Percentiles rank a stretch among this genome's conserved stretches.
phyloP scores from a whole-genome alignment of 1,140 invertebrate species.

The Drosophila serrata region DNA sequence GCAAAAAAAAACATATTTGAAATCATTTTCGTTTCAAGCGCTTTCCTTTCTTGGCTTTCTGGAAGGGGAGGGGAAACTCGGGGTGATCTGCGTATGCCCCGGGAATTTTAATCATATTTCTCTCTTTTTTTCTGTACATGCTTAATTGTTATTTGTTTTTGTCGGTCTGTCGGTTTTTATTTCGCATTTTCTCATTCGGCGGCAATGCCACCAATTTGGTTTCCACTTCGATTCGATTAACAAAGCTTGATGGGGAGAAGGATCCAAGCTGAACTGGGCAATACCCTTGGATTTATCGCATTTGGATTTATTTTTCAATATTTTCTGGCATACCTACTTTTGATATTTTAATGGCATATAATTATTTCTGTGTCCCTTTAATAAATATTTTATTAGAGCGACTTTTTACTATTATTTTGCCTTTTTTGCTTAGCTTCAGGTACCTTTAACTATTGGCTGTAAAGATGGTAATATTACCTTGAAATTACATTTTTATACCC shows the following conservation, averaged over 20 bases:
- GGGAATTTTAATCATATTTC: constrained; percentile 63
- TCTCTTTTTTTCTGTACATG: constrained; percentile 35
- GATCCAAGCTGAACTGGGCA: neutral
- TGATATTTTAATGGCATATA: neutral
- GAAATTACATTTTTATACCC: neutral
- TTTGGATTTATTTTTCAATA: neutral
- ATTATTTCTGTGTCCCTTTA: neutral
- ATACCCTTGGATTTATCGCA: constrained; percentile 9
- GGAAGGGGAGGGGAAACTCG: neutral
- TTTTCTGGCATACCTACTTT: neutral
- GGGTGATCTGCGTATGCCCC: constrained; percentile 50
- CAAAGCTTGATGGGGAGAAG: constrained; percentile 6
- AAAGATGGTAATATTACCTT: constrained; percentile 1
- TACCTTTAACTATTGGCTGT: neutral
- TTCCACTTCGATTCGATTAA: constrained; percentile 68
- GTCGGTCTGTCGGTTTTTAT: constrained; percentile 23
- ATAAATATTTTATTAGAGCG: neutral
- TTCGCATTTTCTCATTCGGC: constrained; percentile 36
- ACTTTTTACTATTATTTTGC: constrained; percentile 4
- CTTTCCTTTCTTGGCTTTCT: constrained; percentile 31
- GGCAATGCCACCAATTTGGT: constrained; percentile 56
- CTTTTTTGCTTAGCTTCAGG: neutral
- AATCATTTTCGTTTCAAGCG: constrained; percentile 35
- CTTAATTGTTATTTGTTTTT: constrained; percentile 57
- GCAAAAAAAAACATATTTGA: constrained; percentile 31